Percentiles rank a stretch among this genome's conserved stretches.
Conservation (phyloP, 1,140 invertebrate species). For the Leguminivora glycinivorella region DNA sequence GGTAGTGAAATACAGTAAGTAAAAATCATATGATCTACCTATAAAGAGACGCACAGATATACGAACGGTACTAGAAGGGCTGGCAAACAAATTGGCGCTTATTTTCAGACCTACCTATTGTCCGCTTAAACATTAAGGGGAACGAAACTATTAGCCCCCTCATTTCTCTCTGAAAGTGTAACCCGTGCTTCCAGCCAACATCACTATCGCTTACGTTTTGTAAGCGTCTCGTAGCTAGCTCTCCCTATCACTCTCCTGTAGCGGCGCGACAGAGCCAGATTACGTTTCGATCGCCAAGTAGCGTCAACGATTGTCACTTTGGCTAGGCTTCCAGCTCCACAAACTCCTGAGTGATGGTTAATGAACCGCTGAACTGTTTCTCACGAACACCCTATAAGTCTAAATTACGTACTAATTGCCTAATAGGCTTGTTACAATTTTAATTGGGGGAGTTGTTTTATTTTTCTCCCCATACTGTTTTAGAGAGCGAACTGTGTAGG, state of each 20-base stretch:
- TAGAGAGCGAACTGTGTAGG: neutral
- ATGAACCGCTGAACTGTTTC: slow-evolving; percentile 16
- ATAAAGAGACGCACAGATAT: too few species aligned
- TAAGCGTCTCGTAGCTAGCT: too few species aligned
- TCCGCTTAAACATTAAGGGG: slow-evolving; percentile 10
- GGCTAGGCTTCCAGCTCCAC: neutral
- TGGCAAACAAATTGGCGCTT: neutral
- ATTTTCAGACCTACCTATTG: neutral
- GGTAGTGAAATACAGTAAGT: too few species aligned
- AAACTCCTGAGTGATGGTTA: neutral
- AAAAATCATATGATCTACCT: too few species aligned
- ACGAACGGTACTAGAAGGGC: too few species aligned
- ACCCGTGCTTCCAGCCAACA: neutral
- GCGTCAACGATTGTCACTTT: too few species aligned
- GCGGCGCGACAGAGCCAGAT: too few species aligned
- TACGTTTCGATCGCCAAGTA: too few species aligned
- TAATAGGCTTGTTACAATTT: slow-evolving; percentile 18
- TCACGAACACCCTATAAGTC: slow-evolving; percentile 14
- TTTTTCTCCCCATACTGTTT: neutral
- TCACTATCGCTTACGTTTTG: too few species aligned
- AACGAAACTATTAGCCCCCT: slow-evolving; percentile 21
- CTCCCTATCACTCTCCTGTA: too few species aligned
- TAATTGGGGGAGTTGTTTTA: slow-evolving; percentile 12
- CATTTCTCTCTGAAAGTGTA: slow-evolving; percentile 11
- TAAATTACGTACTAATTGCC: slow-evolving; percentile 20